A percentile compares a stretch with the other conserved stretches of the same genome.
These are phyloP conservation scores for Tiliacea aurago DNA, from an alignment of 2,888 invertebrate species.

Conservation along the genomic window DNA sequence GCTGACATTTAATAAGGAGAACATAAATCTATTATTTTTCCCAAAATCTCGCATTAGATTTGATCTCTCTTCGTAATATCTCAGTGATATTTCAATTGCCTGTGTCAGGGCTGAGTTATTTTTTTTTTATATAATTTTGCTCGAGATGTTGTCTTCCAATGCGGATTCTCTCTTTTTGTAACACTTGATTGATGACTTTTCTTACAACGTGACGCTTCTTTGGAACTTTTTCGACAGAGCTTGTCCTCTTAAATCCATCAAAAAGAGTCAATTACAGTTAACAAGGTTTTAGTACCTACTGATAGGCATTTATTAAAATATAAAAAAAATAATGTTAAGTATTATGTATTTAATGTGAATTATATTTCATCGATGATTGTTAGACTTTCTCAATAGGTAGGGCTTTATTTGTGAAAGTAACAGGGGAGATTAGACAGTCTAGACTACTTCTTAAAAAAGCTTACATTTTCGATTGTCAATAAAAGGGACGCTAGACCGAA, in stretches of 20 bases:
- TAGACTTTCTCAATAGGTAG: background rate
- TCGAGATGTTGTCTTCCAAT: conserved; percentile 77
- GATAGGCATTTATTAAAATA: conserved; percentile 51
- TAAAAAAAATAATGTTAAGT: background rate
- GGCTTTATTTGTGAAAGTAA: background rate
- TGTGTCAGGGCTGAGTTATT: conserved; percentile 75
- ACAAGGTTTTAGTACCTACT: conserved; percentile 69
- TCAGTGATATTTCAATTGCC: conserved; percentile 76
- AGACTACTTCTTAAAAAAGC: background rate
- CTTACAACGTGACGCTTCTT: conserved; percentile 80
- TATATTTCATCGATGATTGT: background rate
- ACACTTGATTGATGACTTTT: conserved; percentile 86
- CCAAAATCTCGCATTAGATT: conserved; percentile 61
- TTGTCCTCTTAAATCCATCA: conserved; percentile 76
- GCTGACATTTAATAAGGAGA: conserved; percentile 13
- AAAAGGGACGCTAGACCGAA: background rate
- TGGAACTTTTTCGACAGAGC: conserved; percentile 73
- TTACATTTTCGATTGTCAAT: background rate
- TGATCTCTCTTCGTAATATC: conserved; percentile 63
- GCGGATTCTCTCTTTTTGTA: conserved; percentile 81
- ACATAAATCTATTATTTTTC: conserved; percentile 42
- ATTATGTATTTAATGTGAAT: conserved; percentile 5
- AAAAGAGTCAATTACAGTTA: conserved; percentile 77
- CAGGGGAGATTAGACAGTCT: background rate
- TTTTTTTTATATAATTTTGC: conserved; percentile 76